Evolutionary conservation across 2,797 vertebrate genomes (phyloP).

Genomic region (Podarcis siculus): DNA sequence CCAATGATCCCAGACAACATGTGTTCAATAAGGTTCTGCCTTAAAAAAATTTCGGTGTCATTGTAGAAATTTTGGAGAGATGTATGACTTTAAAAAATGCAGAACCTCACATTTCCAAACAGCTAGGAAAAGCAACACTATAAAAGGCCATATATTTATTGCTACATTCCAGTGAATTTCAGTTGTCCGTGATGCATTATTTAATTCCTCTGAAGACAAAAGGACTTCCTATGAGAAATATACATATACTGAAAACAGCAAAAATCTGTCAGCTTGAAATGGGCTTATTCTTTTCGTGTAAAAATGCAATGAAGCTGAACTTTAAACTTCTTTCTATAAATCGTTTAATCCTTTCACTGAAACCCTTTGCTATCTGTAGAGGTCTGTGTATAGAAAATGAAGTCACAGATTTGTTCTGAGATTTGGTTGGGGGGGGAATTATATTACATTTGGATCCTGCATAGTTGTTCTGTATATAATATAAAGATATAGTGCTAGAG

Average conservation of each 20-base stretch:
- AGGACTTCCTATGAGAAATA: constrained; percentile 50
- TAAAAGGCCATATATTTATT: constrained; percentile 67
- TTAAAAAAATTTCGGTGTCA: constrained; percentile 53
- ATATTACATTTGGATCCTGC: not conserved
- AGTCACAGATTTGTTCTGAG: not conserved
- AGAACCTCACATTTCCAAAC: constrained; percentile 47
- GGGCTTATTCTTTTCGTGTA: constrained; percentile 31
- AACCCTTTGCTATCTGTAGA: not conserved
- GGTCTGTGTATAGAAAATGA: not conserved
- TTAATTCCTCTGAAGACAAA: constrained; percentile 57
- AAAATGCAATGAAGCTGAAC: constrained; percentile 41
- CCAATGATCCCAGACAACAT: constrained; percentile 39
- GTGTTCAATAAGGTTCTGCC: constrained; percentile 60
- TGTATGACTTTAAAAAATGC: constrained; percentile 47
- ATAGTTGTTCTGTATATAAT: not conserved
- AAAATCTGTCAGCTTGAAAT: constrained; percentile 47
- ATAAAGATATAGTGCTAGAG: not conserved
- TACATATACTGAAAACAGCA: constrained; percentile 41
- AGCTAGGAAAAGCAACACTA: constrained; percentile 50
- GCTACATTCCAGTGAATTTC: constrained; percentile 65
- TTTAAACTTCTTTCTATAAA: not conserved
- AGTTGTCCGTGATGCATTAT: constrained; percentile 53
- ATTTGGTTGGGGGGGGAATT: not conserved
- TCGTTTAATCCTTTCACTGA: not conserved
- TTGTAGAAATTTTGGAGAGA: constrained; percentile 68